Conservation (phyloP, 2,113 vertebrate species). For the Grammomys surdaster region DNA sequence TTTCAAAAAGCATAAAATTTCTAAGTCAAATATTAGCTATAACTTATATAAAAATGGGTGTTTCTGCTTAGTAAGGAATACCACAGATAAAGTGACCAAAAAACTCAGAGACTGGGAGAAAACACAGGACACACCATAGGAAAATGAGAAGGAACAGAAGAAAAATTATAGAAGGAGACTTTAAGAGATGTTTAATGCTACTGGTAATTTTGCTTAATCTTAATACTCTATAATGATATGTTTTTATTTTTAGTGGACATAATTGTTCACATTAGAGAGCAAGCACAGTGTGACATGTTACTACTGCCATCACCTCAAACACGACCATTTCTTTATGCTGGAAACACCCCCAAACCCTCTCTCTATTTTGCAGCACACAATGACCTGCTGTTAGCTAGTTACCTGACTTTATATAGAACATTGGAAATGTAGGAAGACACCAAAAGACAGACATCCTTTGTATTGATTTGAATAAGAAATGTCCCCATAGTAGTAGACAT, state of each 20-base stretch:
- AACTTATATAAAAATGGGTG: neutral
- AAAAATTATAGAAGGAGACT: neutral
- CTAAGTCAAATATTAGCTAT: neutral
- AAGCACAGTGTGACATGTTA: neutral
- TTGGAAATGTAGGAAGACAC: neutral
- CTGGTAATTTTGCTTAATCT: neutral
- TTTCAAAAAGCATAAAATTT: neutral
- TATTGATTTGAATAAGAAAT: neutral
- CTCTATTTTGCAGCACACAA: neutral
- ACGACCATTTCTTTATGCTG: neutral
- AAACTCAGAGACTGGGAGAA: neutral
- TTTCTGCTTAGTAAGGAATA: neutral
- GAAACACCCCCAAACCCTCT: neutral
- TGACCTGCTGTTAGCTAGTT: neutral
- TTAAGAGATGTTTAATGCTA: neutral
- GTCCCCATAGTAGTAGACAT: no score
- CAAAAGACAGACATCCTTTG: neutral
- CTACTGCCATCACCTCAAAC: neutral
- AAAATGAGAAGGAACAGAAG: neutral
- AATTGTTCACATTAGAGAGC: neutral
- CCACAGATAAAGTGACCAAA: neutral
- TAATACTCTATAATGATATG: neutral
- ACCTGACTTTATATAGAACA: neutral
- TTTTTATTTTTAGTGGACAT: neutral
- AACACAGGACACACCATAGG: neutral